phyloP scores from a whole-genome alignment of 2,113 vertebrate species.

The Bubo blakistoni region DNA sequence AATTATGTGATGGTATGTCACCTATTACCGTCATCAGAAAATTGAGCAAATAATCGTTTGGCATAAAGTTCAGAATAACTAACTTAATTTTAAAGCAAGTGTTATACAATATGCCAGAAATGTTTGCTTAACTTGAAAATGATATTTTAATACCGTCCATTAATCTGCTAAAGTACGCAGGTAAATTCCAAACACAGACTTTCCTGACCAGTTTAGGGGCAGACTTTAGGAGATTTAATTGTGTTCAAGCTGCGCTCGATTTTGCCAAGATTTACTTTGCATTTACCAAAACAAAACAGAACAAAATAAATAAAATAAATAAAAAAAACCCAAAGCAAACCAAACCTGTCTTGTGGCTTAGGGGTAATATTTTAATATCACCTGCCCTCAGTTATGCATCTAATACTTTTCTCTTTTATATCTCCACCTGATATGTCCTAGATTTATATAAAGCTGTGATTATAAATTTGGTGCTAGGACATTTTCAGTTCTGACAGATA shows the following conservation, averaged over 20 bases:
- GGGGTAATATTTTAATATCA: background rate
- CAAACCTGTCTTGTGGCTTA: background rate
- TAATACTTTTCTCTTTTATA: background rate
- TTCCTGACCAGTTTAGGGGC: background rate
- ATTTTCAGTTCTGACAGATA: background rate
- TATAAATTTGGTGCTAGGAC: background rate
- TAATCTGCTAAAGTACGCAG: background rate
- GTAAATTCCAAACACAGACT: background rate
- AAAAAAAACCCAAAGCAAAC: background rate
- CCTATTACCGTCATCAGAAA: background rate
- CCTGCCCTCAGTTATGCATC: background rate
- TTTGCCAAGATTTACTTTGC: background rate
- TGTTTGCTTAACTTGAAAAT: slow-evolving; percentile 34
- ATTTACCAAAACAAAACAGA: background rate
- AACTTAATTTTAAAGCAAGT: slow-evolving; percentile 33
- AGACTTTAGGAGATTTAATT: background rate
- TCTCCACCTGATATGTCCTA: background rate
- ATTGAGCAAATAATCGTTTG: background rate
- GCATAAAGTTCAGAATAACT: background rate
- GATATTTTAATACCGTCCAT: background rate
- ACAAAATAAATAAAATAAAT: background rate
- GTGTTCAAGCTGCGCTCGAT: accelerated
- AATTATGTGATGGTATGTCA: background rate
- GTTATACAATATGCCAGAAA: background rate
- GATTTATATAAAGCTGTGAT: background rate